phyloP scores from a whole-genome alignment of 2,797 vertebrate species.

The Trachurus trachurus region DNA sequence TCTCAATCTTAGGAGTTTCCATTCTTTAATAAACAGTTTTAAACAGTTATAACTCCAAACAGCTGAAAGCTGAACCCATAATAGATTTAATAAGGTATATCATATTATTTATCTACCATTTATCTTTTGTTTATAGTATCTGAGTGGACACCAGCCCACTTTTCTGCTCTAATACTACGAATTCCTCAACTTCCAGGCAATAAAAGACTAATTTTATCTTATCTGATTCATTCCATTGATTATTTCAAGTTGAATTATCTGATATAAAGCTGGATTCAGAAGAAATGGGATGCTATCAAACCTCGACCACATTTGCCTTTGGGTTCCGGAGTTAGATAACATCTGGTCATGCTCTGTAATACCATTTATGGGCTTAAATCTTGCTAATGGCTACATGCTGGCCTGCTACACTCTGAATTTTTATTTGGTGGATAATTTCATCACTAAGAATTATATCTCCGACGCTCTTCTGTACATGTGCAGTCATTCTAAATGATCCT shows the following conservation, averaged over 20 bases:
- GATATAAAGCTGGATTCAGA: background rate
- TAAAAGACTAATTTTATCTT: no score
- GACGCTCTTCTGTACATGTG: no score
- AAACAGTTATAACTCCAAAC: background rate
- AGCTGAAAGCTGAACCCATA: background rate
- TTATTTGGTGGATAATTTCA: background rate
- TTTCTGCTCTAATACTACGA: no score
- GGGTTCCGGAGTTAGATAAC: background rate
- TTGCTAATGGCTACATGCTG: background rate
- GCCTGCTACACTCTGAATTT: background rate
- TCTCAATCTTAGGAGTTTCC: background rate
- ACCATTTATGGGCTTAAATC: background rate
- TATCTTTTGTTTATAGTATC: no score
- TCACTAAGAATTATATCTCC: background rate
- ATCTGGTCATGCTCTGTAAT: background rate
- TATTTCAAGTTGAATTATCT: background rate
- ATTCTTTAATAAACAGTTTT: background rate
- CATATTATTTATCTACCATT: no score
- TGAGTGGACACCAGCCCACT: no score
- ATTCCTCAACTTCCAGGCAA: no score
- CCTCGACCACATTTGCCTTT: background rate
- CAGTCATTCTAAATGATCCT: background rate
- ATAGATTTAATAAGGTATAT: background rate
- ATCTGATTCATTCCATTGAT: no score
- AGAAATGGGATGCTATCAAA: background rate